Evolutionary conservation across 1,140 invertebrate species (phyloP).

Genomic region (Phymastichus coffea): DNA sequence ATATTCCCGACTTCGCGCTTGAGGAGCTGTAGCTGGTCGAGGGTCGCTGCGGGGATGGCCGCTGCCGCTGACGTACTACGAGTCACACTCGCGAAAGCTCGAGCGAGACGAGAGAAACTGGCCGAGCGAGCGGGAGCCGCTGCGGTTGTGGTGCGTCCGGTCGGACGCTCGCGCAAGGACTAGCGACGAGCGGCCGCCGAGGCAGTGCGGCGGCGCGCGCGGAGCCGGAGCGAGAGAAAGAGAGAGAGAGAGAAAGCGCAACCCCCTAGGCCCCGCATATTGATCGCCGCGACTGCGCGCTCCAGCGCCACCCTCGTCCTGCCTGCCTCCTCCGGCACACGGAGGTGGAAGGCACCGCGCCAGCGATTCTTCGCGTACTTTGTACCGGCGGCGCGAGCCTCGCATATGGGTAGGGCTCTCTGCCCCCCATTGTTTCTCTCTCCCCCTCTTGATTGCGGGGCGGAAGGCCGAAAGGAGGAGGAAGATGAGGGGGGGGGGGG

Average conservation of each 20-base stretch:
- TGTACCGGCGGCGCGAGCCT: constrained; percentile 3
- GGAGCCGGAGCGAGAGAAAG: constrained; percentile 32
- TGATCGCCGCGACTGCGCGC: constrained; percentile 42
- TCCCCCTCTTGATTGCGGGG: too few relatives aligned
- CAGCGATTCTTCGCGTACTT: neutral
- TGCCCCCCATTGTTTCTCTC: too few relatives aligned
- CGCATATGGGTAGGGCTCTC: constrained; percentile 3
- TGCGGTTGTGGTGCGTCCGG: constrained; percentile 23
- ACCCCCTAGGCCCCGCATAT: constrained; percentile 52
- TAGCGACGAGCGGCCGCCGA: too few relatives aligned
- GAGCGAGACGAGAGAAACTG: constrained; percentile 37
- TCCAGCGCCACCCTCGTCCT: constrained; percentile 21
- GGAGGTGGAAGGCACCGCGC: too few relatives aligned
- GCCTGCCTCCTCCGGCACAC: constrained; percentile 1
- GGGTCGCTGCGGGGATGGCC: too few relatives aligned
- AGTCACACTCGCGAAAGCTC: too few relatives aligned
- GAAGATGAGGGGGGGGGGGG: too few relatives aligned
- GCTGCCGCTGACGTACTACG: too few relatives aligned
- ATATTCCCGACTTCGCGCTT: constrained; percentile 71
- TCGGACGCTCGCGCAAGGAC: neutral
- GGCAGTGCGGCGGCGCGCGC: constrained; percentile 33
- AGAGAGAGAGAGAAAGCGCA: constrained; percentile 38
- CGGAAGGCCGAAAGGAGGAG: too few relatives aligned
- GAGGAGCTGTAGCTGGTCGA: constrained; percentile 33
- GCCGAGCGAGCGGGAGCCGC: constrained; percentile 41